Conservation (phyloP, 2,113 vertebrate genomes). For the Capreolus pygargus region DNA sequence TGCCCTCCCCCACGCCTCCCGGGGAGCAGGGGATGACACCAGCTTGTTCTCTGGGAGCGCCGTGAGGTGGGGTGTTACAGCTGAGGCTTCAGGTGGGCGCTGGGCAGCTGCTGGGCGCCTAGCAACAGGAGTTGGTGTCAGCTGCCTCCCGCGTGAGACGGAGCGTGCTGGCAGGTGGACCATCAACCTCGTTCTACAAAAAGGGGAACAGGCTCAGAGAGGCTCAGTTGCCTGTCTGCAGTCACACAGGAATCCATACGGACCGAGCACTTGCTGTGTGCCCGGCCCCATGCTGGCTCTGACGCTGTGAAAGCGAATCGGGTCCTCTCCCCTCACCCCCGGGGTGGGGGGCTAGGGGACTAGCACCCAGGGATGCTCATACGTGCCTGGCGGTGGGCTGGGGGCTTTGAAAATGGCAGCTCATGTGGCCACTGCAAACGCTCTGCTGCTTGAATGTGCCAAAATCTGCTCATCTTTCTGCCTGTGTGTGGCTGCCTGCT, state of each 20-base stretch:
- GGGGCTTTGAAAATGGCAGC: fast-evolving
- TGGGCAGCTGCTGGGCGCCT: fast-evolving
- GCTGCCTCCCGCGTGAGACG: neutral
- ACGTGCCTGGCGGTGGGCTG: neutral
- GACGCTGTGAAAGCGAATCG: fast-evolving
- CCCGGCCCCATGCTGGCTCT: fast-evolving
- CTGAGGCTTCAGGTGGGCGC: neutral
- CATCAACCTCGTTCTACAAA: neutral
- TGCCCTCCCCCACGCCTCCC: too few species aligned
- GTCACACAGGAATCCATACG: neutral
- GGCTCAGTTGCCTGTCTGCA: neutral
- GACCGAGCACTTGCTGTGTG: fast-evolving
- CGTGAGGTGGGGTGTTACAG: fast-evolving
- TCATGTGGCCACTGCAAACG: fast-evolving
- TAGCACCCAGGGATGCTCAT: too few species aligned
- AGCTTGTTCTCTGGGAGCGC: fast-evolving
- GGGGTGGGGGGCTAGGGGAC: neutral
- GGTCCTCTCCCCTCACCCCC: too few species aligned
- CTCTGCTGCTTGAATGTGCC: fast-evolving
- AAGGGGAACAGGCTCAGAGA: neutral
- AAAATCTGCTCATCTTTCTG: neutral
- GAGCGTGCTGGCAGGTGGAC: fast-evolving
- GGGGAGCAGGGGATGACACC: fast-evolving
- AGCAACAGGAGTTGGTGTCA: fast-evolving
- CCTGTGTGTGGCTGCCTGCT: neutral